A percentile compares a stretch with the other conserved stretches of the same genome.
phyloP scores from a whole-genome alignment of 2,797 vertebrate species.

The Lacerta bilineata region DNA sequence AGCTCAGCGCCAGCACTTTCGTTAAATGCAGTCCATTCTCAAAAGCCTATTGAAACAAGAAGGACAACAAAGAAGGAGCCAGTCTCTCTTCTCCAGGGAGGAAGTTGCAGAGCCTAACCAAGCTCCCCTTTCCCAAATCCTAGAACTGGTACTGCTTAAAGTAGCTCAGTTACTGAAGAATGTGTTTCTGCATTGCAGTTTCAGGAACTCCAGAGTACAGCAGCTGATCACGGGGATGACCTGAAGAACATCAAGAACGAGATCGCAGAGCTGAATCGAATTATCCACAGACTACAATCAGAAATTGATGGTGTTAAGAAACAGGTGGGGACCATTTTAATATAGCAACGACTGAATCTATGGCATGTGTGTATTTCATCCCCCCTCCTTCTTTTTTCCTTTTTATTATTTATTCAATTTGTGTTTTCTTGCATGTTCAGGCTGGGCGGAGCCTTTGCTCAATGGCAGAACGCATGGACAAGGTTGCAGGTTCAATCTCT shows the following conservation, averaged over 20 bases:
- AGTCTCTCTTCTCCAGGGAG: too few relatives aligned
- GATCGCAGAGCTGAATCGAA: constrained; percentile 84
- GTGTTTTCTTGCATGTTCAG: too few relatives aligned
- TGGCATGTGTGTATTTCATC: background rate
- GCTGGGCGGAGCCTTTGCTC: background rate
- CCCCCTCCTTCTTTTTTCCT: too few relatives aligned
- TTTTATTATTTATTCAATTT: too few relatives aligned
- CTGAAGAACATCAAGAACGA: constrained; percentile 79
- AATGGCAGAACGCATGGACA: background rate
- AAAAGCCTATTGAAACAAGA: too few relatives aligned
- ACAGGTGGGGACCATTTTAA: constrained; percentile 76
- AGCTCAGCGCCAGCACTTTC: too few relatives aligned
- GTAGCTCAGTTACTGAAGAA: background rate
- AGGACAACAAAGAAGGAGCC: too few relatives aligned
- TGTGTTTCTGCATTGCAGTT: constrained; percentile 40
- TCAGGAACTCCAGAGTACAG: constrained; percentile 53
- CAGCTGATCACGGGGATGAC: constrained; percentile 45
- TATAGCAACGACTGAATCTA: background rate
- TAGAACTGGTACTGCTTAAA: background rate
- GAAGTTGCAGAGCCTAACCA: background rate
- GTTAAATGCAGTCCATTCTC: too few relatives aligned
- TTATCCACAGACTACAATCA: constrained; percentile 86
- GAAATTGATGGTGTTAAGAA: constrained; percentile 87
- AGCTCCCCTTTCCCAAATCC: background rate
- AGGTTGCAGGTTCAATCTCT: background rate